Evolutionary conservation across 2,888 invertebrate genomes (phyloP), one percentile per base, ranked within the genome.

Genomic region (Taphrorychus bicolor): DNA sequence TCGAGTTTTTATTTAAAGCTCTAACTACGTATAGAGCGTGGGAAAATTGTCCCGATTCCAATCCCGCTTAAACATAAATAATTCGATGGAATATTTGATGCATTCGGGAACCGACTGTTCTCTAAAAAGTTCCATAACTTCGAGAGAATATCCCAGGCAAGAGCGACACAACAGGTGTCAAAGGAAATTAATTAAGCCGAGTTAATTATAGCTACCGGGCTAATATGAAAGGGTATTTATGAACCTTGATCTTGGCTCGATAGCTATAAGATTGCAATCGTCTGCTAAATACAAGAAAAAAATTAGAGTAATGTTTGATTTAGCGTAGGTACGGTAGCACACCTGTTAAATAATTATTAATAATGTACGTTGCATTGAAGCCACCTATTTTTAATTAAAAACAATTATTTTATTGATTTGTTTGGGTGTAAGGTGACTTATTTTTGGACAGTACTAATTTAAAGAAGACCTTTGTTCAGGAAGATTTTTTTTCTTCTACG

Each of bases 331-430:
- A n/a, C n/a, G n/a, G n/a, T n/a, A n/a, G n/a, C 67, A 58, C 76
- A 76, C 75, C 76, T 76, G 76, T 71, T 73, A 11, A 32, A 32
- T 32, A 32, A 32, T 32, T 32, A 32, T 9, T 32, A 32, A 32
- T 32, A 32, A 9, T 32, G 32, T 9, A 32, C 11, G 11, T n/a
- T n/a, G n/a, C n/a, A 32, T 11, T 32, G 7, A 32, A 32, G 11
- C 32, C 32, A 32, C 32, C 32, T 32, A 1, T 32, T 32, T 32
- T 11, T 32, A 7, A 32, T 32, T 32, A 11, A 32, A 32, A n/a
- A n/a, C n/a, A n/a, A n/a, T n/a, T n/a, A n/a, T n/a, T n/a, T n/a
- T n/a, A n/a, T n/a, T n/a, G n/a, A n/a, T n/a, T n/a, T n/a, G n/a
- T n/a, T n/a, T n/a, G n/a, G n/a, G n/a, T n/a, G n/a, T n/a, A n/a